phyloP scores from a whole-genome alignment of 2,113 vertebrate genomes.

The Spermophilus dauricus region DNA sequence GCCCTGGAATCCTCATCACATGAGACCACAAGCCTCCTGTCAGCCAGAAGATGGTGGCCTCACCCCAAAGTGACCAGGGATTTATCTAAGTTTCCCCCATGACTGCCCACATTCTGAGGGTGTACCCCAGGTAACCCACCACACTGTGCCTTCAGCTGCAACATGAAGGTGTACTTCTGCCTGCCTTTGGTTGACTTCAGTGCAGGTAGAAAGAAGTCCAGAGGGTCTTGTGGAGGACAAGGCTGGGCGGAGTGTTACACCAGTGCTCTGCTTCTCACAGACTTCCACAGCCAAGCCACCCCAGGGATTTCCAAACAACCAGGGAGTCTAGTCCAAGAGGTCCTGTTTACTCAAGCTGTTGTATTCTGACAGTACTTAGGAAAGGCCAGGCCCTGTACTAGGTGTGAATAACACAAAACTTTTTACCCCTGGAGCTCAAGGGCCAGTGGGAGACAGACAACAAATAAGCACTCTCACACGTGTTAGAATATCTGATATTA shows the following conservation, averaged over 20 bases:
- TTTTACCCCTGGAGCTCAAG: neutral
- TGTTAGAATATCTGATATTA: neutral
- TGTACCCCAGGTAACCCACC: neutral
- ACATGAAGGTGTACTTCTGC: no score
- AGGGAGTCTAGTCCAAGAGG: neutral
- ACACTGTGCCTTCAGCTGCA: neutral
- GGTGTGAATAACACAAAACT: neutral
- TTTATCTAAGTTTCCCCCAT: neutral
- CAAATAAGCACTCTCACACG: neutral
- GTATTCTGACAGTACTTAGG: neutral
- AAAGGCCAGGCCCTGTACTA: neutral
- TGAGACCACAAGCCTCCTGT: constrained; percentile 2
- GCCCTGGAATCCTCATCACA: constrained; percentile 9
- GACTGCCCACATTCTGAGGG: neutral
- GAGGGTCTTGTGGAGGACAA: neutral
- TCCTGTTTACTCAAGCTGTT: neutral
- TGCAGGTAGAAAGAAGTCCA: neutral
- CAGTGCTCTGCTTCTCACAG: neutral
- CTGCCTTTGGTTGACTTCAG: neutral
- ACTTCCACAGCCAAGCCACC: neutral
- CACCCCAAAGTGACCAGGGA: neutral
- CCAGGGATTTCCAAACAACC: constrained; percentile 46
- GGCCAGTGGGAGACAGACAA: neutral
- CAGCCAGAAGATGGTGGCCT: neutral
- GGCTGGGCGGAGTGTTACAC: neutral